Percentiles rank a stretch among this genome's conserved stretches.
Conservation (phyloP, 2,113 vertebrate genomes). For the Camarhynchus parvulus region DNA sequence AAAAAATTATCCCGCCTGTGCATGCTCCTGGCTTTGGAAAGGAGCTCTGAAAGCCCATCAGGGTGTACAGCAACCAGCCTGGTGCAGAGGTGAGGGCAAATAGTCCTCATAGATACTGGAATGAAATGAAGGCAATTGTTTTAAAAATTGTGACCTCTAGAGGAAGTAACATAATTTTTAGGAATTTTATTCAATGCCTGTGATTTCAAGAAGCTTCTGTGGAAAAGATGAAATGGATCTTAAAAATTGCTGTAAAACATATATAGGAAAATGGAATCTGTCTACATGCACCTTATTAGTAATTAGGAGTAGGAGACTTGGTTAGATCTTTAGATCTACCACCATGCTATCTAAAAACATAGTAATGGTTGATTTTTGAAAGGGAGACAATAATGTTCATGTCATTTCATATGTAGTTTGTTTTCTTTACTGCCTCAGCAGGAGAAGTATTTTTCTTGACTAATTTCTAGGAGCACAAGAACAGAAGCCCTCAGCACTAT, state of each 20-base stretch:
- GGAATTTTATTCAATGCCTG: neutral
- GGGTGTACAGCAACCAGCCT: neutral
- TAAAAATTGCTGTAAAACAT: neutral
- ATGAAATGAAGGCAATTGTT: neutral
- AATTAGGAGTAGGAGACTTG: neutral
- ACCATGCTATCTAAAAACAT: neutral
- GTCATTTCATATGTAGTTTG: neutral
- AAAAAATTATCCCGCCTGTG: rapidly evolving
- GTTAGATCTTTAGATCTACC: neutral
- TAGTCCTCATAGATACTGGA: neutral
- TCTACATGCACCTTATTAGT: neutral
- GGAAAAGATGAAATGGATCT: neutral
- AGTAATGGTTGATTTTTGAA: neutral
- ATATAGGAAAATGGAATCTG: neutral
- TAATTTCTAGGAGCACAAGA: neutral
- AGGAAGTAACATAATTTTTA: neutral
- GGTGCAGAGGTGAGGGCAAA: neutral
- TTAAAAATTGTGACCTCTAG: neutral
- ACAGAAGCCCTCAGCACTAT: neutral
- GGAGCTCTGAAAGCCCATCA: neutral
- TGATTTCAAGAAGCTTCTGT: neutral
- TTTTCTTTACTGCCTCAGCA: neutral
- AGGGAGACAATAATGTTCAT: neutral
- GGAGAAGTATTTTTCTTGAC: neutral
- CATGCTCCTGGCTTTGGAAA: neutral